Evolutionary conservation across 1,140 invertebrate genomes (phyloP).

Genomic region (Aradophagus sp.): DNA sequence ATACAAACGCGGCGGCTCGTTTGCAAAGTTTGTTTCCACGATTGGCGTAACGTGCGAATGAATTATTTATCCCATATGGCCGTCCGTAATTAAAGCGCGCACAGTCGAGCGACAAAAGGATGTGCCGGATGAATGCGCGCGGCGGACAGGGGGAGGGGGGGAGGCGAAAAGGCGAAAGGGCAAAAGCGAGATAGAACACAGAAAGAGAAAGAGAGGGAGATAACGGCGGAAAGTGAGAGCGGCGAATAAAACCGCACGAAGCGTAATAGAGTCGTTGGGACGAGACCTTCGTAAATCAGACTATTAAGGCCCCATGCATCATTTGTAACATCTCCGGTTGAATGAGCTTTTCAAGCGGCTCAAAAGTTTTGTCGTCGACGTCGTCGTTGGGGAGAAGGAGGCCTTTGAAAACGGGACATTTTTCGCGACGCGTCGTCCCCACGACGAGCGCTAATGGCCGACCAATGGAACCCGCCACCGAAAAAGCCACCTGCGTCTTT

Average conservation of each 20-base stretch:
- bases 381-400: constrained; percentile 18
- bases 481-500: constrained; percentile 55
- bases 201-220: too few species aligned
- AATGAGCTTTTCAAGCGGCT: constrained; percentile 40
- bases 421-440: constrained; percentile 43
- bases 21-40: constrained; percentile 33
- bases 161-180: too few species aligned
- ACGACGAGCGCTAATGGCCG: constrained; percentile 50
- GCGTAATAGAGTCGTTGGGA: constrained; percentile 50
- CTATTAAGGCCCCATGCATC: constrained; percentile 53
- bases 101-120: constrained; percentile 33
- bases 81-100: constrained; percentile 38
- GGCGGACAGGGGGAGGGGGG: constrained; percentile 1
- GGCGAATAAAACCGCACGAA: constrained; percentile 37
- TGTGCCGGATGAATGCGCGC: constrained; percentile 13
- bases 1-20: constrained; percentile 14
- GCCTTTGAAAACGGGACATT: constrained; percentile 31
- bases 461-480: constrained; percentile 40
- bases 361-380: constrained; percentile 33
- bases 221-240: too few species aligned
- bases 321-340: constrained; percentile 39
- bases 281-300: constrained; percentile 44
- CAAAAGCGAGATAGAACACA: too few species aligned
- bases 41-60: constrained; percentile 28
- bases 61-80: constrained; percentile 37